Conservation (phyloP, 2,113 vertebrate genomes). For the Mesocricetus auratus region DNA sequence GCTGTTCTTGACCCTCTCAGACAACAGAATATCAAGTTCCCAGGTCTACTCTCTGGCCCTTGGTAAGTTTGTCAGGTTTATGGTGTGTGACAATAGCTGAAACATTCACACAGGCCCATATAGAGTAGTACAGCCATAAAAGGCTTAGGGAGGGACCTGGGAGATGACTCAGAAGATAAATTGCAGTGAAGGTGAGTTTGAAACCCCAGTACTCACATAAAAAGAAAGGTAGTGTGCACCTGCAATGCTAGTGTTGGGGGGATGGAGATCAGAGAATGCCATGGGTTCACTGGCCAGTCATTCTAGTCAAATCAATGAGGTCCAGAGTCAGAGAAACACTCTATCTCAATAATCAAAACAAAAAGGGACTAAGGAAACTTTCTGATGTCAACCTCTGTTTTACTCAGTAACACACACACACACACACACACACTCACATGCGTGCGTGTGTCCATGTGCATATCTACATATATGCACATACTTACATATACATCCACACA, state of each 20-base stretch:
- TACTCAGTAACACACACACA: background rate
- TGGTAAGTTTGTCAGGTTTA: background rate
- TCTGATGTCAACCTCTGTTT: background rate
- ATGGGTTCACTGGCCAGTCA: background rate
- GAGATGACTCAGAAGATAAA: background rate
- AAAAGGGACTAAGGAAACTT: background rate
- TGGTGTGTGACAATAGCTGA: background rate
- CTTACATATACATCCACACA: background rate
- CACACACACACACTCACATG: background rate
- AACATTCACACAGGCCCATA: background rate
- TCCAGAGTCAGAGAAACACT: background rate
- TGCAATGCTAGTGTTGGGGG: background rate
- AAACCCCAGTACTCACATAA: background rate
- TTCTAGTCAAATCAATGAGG: background rate
- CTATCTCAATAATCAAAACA: background rate
- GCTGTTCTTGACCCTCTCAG: background rate
- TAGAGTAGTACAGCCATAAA: accelerated
- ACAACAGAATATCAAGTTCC: background rate
- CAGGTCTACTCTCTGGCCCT: background rate
- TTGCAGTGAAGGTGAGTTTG: background rate
- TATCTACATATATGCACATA: too few relatives aligned
- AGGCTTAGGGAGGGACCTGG: background rate
- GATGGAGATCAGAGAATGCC: background rate
- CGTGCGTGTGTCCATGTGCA: too few relatives aligned
- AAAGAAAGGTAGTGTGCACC: background rate